phyloP scores from a whole-genome alignment of 2,113 vertebrate species.

The Microtus pennsylvanicus region DNA sequence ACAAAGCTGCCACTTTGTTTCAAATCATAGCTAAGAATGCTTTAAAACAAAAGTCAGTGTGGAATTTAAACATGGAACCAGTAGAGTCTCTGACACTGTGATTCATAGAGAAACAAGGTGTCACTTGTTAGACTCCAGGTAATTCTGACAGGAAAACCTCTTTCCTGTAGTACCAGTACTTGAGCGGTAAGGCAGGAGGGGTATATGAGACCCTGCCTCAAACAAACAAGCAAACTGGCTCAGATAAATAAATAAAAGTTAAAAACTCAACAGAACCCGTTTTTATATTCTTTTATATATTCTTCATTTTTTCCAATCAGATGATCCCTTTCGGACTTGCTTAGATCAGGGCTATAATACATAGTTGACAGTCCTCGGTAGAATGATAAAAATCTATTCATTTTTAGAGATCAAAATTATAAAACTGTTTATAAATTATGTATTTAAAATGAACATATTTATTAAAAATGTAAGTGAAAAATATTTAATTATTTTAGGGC shows the following conservation, averaged over 20 bases:
- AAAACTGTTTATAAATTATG: conserved; percentile 59
- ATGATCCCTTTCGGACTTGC: conserved; percentile 45
- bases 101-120: background rate
- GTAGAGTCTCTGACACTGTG: conserved; percentile 23
- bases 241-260: conserved; percentile 3
- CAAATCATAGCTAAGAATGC: conserved; percentile 37
- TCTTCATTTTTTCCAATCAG: conserved; percentile 49
- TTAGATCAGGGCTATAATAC: conserved; percentile 49
- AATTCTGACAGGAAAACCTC: conserved; percentile 56
- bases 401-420: conserved; percentile 59
- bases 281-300: conserved; percentile 54
- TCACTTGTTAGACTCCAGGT: conserved; percentile 48
- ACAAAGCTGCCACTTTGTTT: conserved; percentile 60
- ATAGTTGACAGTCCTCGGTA: conserved; percentile 57
- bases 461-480: conserved; percentile 75
- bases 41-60: conserved; percentile 46
- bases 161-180: background rate
- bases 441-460: conserved; percentile 70
- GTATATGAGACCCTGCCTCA: background rate
- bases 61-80: conserved; percentile 44
- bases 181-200: background rate
- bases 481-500: conserved; percentile 75
- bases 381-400: conserved; percentile 57
- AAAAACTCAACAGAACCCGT: conserved; percentile 54
- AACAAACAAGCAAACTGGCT: background rate